phyloP scores from a whole-genome alignment of 2,888 invertebrate species.

The Scrobipalpa atriplicella region DNA sequence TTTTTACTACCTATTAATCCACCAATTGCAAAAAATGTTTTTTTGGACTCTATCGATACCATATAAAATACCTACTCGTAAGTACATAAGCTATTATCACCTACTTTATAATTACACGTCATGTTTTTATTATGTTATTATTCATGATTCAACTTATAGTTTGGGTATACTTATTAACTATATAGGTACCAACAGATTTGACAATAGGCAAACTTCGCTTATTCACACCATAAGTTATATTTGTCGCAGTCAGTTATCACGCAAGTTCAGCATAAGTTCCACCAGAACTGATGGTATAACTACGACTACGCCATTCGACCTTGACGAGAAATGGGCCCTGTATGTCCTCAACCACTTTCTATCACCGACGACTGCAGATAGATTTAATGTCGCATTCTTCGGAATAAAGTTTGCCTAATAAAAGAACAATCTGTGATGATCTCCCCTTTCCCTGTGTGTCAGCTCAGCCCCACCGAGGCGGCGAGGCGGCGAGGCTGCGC shows the following conservation, averaged over 20 bases:
- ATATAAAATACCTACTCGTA: too few relatives aligned
- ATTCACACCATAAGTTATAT: neutral
- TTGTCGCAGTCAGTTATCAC: neutral
- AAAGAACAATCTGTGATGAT: constrained; percentile 39
- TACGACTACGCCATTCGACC: neutral
- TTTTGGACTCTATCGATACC: too few relatives aligned
- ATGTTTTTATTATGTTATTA: too few relatives aligned
- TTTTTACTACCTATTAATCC: too few relatives aligned
- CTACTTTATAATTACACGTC: too few relatives aligned
- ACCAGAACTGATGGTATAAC: neutral
- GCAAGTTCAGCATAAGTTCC: neutral
- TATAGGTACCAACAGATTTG: too few relatives aligned
- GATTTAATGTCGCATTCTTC: constrained; percentile 23
- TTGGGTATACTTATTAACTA: too few relatives aligned
- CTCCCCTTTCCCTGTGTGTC: constrained; percentile 33
- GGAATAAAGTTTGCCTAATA: constrained; percentile 48
- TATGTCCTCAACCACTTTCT: constrained; percentile 11
- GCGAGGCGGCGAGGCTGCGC: constrained; percentile 44
- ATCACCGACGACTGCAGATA: constrained; percentile 1
- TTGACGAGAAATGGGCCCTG: neutral
- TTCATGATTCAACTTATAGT: too few relatives aligned
- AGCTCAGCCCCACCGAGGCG: constrained; percentile 40
- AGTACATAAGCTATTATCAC: too few relatives aligned
- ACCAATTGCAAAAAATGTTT: too few relatives aligned
- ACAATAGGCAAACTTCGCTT: too few relatives aligned